phyloP scores from a whole-genome alignment of 2,888 invertebrate species.

The Rhagonycha lutea region DNA sequence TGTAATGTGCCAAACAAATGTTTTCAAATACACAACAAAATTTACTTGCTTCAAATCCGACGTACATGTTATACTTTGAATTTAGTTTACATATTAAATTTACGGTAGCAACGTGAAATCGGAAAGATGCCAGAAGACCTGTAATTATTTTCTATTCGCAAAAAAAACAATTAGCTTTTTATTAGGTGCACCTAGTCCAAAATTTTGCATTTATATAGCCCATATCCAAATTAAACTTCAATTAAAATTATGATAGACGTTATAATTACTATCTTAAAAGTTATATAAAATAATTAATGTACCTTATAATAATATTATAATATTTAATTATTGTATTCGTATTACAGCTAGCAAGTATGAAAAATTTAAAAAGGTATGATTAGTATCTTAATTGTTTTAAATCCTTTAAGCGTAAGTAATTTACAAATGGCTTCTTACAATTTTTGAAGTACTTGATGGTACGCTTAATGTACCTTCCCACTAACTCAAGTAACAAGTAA shows the following conservation, averaged over 20 bases:
- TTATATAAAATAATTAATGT: background rate
- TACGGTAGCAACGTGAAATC: background rate
- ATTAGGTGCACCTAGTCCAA: background rate
- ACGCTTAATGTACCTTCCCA: background rate
- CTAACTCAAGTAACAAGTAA: slow-evolving; percentile 3
- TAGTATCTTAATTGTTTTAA: slow-evolving; percentile 3
- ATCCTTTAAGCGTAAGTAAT: slow-evolving; percentile 3
- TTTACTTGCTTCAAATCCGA: background rate
- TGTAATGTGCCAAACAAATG: background rate
- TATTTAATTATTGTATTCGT: background rate
- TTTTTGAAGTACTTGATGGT: background rate
- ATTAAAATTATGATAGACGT: background rate
- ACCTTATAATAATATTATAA: background rate
- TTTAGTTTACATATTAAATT: background rate
- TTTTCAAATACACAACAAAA: background rate
- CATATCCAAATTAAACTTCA: background rate
- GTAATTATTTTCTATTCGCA: background rate
- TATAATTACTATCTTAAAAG: background rate
- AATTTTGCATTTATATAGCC: background rate
- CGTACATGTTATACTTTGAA: background rate
- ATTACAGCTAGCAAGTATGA: background rate
- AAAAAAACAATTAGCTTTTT: background rate
- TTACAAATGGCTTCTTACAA: slow-evolving; percentile 1
- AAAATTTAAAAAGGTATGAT: background rate
- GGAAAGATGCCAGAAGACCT: background rate